A percentile compares a stretch with the other conserved stretches of the same genome.
phyloP scores from a whole-genome alignment of 2,888 invertebrate genomes.

The Aporophyla lueneburgensis region DNA sequence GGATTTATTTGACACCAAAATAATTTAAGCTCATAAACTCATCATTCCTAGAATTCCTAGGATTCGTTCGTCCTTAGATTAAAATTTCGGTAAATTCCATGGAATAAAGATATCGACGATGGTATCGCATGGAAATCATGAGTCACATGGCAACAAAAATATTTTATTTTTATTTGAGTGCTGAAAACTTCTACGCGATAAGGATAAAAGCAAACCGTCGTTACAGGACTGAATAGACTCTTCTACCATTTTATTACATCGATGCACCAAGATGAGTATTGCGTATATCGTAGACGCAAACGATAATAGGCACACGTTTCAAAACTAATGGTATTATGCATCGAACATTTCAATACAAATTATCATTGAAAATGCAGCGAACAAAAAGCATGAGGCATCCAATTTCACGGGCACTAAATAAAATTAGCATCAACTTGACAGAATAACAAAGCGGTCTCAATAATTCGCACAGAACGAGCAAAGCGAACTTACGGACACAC shows the following conservation, averaged over 20 bases:
- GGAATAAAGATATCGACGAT: slow-evolving; percentile 2
- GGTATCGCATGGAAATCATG: slow-evolving; percentile 12
- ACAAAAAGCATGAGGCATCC: slow-evolving; percentile 81
- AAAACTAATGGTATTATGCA: slow-evolving; percentile 74
- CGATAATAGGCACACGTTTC: slow-evolving; percentile 70
- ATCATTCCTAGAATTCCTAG: neutral
- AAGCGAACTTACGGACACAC: slow-evolving; percentile 75
- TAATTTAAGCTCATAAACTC: neutral
- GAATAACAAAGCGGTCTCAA: slow-evolving; percentile 88
- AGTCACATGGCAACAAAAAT: slow-evolving; percentile 28
- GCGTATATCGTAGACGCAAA: slow-evolving; percentile 67
- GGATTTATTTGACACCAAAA: slow-evolving; percentile 16
- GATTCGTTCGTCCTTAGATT: too few species aligned
- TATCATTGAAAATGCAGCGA: slow-evolving; percentile 74
- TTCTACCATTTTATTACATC: slow-evolving; percentile 78
- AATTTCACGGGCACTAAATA: slow-evolving; percentile 90
- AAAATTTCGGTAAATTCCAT: neutral
- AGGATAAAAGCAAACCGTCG: slow-evolving; percentile 86
- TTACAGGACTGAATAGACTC: slow-evolving; percentile 80
- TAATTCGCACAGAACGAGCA: slow-evolving; percentile 87
- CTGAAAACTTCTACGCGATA: slow-evolving; percentile 73
- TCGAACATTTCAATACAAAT: slow-evolving; percentile 83
- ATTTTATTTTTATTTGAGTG: slow-evolving; percentile 48
- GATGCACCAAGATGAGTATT: slow-evolving; percentile 74
- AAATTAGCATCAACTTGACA: slow-evolving; percentile 88